These are phyloP conservation scores for Coregonus clupeaformis DNA, from an alignment of 2,113 vertebrate species.

Conservation along the genomic window DNA sequence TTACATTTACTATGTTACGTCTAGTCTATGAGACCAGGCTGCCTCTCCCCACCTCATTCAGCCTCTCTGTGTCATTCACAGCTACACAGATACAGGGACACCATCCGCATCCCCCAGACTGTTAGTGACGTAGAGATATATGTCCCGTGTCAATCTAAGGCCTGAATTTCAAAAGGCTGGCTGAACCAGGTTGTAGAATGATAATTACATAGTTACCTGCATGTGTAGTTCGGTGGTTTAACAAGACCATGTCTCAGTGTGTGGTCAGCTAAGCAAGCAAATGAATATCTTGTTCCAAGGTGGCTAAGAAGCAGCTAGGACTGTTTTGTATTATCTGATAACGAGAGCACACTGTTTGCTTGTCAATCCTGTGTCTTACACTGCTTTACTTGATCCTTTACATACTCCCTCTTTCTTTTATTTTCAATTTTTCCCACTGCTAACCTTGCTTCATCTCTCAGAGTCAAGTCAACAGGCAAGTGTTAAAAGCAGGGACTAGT, in stretches of 20 bases:
- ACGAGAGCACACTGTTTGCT: constrained; percentile 27
- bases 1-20: no score
- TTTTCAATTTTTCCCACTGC: not conserved
- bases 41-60: constrained; percentile 1
- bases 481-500: constrained; percentile 52
- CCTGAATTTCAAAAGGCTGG: not conserved
- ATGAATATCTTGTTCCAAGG: constrained; percentile 41
- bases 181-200: not conserved
- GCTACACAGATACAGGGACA: not conserved
- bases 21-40: no score
- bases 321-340: constrained; percentile 40
- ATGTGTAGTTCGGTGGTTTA: constrained; percentile 17
- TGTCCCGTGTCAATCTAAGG: not conserved
- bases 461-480: constrained; percentile 42
- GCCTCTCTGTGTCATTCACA: constrained; percentile 23
- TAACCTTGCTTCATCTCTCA: constrained; percentile 41
- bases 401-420: not conserved
- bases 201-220: constrained; percentile 3
- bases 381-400: constrained; percentile 1
- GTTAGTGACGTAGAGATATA: not conserved
- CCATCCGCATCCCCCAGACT: not conserved
- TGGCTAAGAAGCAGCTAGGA: constrained; percentile 47
- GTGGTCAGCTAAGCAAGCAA: constrained; percentile 41
- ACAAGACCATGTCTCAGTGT: constrained; percentile 19
- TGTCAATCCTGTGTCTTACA: constrained; percentile 5